Conservation (phyloP, 2,113 vertebrate genomes). For the Colossoma macropomum region DNA sequence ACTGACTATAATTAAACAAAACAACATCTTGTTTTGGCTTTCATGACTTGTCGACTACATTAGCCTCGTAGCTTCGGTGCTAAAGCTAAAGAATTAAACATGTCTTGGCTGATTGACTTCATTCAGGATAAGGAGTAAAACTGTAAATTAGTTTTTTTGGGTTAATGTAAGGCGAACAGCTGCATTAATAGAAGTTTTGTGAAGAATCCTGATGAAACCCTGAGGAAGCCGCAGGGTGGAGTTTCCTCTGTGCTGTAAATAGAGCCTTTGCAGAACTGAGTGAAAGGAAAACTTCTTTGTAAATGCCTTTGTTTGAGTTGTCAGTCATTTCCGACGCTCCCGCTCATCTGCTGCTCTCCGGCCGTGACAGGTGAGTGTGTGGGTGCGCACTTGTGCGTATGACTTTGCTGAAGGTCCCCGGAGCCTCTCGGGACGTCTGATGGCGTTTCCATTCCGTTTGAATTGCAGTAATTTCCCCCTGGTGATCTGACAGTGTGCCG, state of each 20-base stretch:
- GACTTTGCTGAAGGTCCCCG: constrained; percentile 39
- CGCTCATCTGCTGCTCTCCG: not conserved
- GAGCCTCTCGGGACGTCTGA: constrained; percentile 16
- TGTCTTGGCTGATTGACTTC: too few relatives aligned
- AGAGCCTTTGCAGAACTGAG: not conserved
- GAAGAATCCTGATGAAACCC: too few relatives aligned
- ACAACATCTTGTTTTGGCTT: too few relatives aligned
- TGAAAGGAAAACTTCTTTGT: not conserved
- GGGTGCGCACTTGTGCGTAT: not conserved
- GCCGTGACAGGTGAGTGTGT: constrained; percentile 20
- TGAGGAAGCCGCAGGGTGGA: too few relatives aligned
- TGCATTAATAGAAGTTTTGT: too few relatives aligned
- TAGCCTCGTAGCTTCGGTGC: too few relatives aligned
- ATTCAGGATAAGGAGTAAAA: too few relatives aligned
- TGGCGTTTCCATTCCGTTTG: constrained; percentile 35
- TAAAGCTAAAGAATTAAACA: too few relatives aligned
- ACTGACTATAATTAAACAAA: too few relatives aligned
- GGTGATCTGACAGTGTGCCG: constrained; percentile 36
- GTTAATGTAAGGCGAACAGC: too few relatives aligned
- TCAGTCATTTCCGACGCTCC: constrained; percentile 4
- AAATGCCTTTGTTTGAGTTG: not conserved
- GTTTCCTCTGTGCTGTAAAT: not conserved
- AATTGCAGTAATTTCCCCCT: constrained; percentile 45
- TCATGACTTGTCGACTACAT: too few relatives aligned
- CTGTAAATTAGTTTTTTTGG: too few relatives aligned